phyloP scores from a whole-genome alignment of 1,140 invertebrate species.

The Triops cancriformis region DNA sequence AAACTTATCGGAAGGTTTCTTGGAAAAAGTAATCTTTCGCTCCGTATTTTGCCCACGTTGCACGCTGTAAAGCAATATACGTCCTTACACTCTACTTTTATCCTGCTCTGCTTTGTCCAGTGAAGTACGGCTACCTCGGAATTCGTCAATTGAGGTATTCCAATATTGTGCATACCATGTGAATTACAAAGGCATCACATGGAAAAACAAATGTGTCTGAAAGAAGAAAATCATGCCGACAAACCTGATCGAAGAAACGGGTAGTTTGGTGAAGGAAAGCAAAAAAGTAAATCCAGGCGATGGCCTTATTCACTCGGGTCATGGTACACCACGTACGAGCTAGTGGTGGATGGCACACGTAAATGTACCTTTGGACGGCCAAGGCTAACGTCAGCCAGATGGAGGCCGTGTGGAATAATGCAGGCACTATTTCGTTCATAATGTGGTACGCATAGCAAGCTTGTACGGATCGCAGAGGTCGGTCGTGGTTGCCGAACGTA shows the following conservation, averaged over 20 bases:
- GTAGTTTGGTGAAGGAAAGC: conserved; percentile 70
- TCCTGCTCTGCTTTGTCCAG: no score
- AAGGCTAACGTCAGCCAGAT: conserved; percentile 82
- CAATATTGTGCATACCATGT: not conserved
- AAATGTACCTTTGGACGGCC: conserved; percentile 82
- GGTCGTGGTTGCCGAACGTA: conserved; percentile 64
- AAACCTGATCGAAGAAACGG: conserved; percentile 61
- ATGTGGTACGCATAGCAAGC: conserved; percentile 68
- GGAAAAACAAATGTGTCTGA: not conserved
- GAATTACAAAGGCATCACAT: not conserved
- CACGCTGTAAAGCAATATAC: no score
- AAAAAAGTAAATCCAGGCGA: conserved; percentile 60
- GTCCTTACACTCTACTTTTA: no score
- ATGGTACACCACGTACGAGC: conserved; percentile 80
- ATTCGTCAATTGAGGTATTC: not conserved
- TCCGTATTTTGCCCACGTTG: no score
- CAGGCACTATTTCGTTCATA: conserved; percentile 69
- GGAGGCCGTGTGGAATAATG: conserved; percentile 82
- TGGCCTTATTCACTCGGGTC: conserved; percentile 62
- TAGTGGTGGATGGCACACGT: conserved; percentile 78
- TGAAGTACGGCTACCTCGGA: not conserved
- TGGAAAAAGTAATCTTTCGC: no score
- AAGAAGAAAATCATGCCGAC: conserved; percentile 17
- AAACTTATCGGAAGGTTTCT: no score
- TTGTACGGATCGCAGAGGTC: conserved; percentile 58